Conservation (phyloP, 2,888 invertebrate species). For the Thereva unica region DNA sequence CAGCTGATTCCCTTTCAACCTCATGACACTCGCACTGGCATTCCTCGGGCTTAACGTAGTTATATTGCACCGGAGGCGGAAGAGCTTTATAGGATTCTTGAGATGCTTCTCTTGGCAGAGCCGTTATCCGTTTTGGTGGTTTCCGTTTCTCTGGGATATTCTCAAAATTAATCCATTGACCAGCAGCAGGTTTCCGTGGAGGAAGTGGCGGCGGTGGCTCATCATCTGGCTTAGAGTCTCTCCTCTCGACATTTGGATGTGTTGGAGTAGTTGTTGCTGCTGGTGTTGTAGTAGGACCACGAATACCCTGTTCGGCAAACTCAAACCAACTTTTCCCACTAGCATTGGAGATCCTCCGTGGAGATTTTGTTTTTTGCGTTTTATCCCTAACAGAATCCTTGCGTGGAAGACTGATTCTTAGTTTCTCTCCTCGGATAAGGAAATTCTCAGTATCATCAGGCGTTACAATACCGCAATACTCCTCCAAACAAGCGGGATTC, state of each 20-base stretch:
- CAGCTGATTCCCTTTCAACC: slow-evolving; percentile 53
- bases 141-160: slow-evolving; percentile 83
- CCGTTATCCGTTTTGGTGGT: slow-evolving; percentile 81
- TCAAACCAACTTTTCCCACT: slow-evolving; percentile 64
- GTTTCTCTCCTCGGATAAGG: slow-evolving; percentile 62
- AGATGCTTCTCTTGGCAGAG: slow-evolving; percentile 65
- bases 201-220: slow-evolving; percentile 60
- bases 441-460: slow-evolving; percentile 49
- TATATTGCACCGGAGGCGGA: slow-evolving; percentile 62
- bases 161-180: slow-evolving; percentile 84
- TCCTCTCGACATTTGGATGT: slow-evolving; percentile 43
- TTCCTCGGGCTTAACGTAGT: slow-evolving; percentile 85
- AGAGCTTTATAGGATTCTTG: slow-evolving; percentile 47
- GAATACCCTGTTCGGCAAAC: slow-evolving; percentile 67
- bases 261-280: slow-evolving; percentile 55
- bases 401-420: slow-evolving; percentile 71
- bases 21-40: slow-evolving; percentile 88
- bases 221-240: slow-evolving; percentile 40
- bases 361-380: slow-evolving; percentile 59
- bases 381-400: slow-evolving; percentile 59
- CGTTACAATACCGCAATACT: slow-evolving; percentile 63
- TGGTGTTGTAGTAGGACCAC: slow-evolving; percentile 43
- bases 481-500: slow-evolving; percentile 71
- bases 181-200: slow-evolving; percentile 55
- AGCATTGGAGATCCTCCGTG: slow-evolving; percentile 59